A percentile compares a stretch with the other conserved stretches of the same genome.
These are phyloP conservation scores for Drepanosiphum platanoidis DNA, from an alignment of 2,888 invertebrate genomes.

Conservation along the genomic window DNA sequence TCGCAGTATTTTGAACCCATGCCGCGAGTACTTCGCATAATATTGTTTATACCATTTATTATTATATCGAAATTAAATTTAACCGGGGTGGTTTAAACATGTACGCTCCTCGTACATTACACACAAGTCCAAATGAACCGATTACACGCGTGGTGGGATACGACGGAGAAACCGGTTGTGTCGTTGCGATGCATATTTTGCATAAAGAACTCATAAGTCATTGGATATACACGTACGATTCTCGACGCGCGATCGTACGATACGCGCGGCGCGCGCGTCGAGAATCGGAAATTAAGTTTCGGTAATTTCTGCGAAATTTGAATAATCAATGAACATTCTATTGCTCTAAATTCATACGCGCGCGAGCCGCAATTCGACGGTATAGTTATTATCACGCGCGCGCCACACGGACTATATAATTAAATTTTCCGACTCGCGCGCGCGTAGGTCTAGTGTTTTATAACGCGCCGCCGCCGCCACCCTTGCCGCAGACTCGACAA, in stretches of 20 bases:
- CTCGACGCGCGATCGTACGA: no score
- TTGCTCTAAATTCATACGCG: no score
- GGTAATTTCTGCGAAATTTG: not conserved
- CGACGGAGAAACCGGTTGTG: conserved; percentile 27
- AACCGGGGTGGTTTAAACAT: not conserved
- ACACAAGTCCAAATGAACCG: not conserved
- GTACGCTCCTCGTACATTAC: no score
- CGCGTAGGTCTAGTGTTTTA: no score
- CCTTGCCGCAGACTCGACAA: no score
- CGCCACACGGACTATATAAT: not conserved
- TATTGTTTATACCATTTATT: no score
- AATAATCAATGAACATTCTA: not conserved
- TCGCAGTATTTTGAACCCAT: not conserved
- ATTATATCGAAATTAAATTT: not conserved
- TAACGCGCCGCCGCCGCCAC: no score
- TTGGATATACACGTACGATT: not conserved
- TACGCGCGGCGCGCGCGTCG: no score
- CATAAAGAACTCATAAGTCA: conserved; percentile 8
- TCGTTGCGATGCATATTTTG: not conserved
- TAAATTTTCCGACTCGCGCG: no score
- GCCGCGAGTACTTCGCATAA: no score
- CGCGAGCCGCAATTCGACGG: not conserved
- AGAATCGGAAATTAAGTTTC: not conserved
- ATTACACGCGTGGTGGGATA: conserved; percentile 18
- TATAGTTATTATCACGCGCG: not conserved